Percentiles rank a stretch among this genome's conserved stretches.
phyloP scores from a whole-genome alignment of 2,888 invertebrate genomes.

The Uropetala carovei region DNA sequence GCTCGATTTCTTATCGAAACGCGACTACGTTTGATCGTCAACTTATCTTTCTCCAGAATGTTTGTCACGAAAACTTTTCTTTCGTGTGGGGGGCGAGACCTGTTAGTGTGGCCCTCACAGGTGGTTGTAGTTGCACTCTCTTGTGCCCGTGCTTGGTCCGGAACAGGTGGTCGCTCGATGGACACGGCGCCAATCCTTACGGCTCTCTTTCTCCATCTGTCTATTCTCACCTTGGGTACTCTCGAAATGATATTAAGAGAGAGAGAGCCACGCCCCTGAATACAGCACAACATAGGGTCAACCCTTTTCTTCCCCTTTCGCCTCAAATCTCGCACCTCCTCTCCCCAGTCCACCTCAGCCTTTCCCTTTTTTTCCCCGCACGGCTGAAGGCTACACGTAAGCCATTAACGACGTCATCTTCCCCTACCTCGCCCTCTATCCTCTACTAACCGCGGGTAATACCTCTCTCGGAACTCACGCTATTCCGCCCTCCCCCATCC shows the following conservation, averaged over 20 bases:
- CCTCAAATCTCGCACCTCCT: background rate
- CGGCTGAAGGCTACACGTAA: too few relatives aligned
- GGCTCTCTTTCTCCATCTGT: background rate
- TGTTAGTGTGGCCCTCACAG: background rate
- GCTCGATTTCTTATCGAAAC: too few relatives aligned
- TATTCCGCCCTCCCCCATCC: background rate
- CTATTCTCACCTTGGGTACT: too few relatives aligned
- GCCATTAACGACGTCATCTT: background rate
- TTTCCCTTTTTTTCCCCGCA: background rate
- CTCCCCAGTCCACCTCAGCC: background rate
- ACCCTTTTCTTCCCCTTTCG: background rate
- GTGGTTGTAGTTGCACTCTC: background rate
- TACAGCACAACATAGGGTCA: background rate
- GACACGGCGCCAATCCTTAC: background rate
- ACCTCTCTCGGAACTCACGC: slow-evolving; percentile 4
- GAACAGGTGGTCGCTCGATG: slow-evolving; percentile 1
- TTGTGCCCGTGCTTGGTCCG: background rate
- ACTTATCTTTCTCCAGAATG: too few relatives aligned
- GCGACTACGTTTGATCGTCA: too few relatives aligned
- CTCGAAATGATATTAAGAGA: too few relatives aligned
- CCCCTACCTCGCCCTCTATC: background rate
- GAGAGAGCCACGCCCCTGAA: background rate
- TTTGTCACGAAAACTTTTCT: too few relatives aligned
- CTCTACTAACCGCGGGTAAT: background rate
- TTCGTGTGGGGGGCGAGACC: background rate